A percentile compares a stretch with the other conserved stretches of the same genome.
Evolutionary conservation across 1,140 invertebrate genomes (phyloP).

Genomic region (Vollenhovia emeryi): DNA sequence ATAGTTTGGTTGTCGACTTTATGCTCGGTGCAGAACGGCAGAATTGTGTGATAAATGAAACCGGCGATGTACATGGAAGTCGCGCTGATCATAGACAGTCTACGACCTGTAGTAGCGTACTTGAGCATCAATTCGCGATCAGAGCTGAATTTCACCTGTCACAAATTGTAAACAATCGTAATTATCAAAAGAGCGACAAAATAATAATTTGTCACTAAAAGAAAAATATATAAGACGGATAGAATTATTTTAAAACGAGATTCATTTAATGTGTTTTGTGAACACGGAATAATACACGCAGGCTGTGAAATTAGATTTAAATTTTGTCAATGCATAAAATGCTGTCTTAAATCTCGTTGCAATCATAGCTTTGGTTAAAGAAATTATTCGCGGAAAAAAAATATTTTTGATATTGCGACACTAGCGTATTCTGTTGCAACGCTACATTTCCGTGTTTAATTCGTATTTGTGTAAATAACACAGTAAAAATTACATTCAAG

Average conservation of each 20-base stretch:
- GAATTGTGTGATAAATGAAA: slow-evolving; percentile 36
- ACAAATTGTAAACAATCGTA: not conserved
- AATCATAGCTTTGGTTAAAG: not conserved
- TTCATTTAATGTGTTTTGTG: not conserved
- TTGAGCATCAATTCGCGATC: slow-evolving; percentile 47
- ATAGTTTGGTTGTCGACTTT: slow-evolving; percentile 36
- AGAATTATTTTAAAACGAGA: not conserved
- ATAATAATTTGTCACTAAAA: not conserved
- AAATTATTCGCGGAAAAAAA: not conserved
- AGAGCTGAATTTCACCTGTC: slow-evolving; percentile 26
- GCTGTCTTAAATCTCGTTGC: not conserved
- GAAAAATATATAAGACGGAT: not conserved
- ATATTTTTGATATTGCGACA: not conserved
- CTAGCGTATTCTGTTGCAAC: not conserved
- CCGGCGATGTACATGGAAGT: slow-evolving; percentile 63
- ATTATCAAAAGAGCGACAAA: not conserved
- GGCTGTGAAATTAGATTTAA: not conserved
- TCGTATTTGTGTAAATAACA: not conserved
- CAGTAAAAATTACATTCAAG: not conserved
- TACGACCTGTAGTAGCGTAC: slow-evolving; percentile 48
- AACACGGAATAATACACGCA: not conserved
- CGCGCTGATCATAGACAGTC: slow-evolving; percentile 51
- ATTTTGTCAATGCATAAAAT: not conserved
- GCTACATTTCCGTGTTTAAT: not conserved
- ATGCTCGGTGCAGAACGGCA: slow-evolving; percentile 43